A percentile compares a stretch with the other conserved stretches of the same genome.
Conservation (phyloP, 2,797 vertebrate species). For the Limosa lapponica region DNA sequence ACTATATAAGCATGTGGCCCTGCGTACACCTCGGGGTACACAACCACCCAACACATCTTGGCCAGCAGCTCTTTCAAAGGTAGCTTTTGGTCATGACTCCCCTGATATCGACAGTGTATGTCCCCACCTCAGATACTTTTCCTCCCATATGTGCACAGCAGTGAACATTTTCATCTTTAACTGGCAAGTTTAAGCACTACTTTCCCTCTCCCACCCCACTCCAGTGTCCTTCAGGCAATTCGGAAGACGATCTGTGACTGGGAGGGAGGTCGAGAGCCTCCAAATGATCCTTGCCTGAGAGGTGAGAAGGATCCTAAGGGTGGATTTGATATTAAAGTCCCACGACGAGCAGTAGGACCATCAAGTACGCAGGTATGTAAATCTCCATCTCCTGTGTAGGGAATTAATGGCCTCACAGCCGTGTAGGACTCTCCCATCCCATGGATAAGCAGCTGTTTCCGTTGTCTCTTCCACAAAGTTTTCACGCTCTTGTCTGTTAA, state of each 20-base stretch:
- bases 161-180: background rate
- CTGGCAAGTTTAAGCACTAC: background rate
- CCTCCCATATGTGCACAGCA: background rate
- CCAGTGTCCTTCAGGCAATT: slow-evolving; percentile 96
- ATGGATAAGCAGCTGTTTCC: background rate
- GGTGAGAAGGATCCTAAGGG: slow-evolving; percentile 99
- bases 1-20: background rate
- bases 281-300: slow-evolving; percentile 96
- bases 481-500: background rate
- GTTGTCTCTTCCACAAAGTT: background rate
- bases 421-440: background rate
- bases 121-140: background rate
- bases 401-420: background rate
- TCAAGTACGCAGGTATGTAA: slow-evolving; percentile 94
- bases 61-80: background rate
- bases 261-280: slow-evolving; percentile 95
- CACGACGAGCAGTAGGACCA: slow-evolving; percentile 94
- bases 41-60: background rate
- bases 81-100: background rate
- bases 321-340: slow-evolving; percentile 98
- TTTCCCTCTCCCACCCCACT: background rate
- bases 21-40: background rate
- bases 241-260: slow-evolving; percentile 98
- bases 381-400: background rate
- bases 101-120: rapidly evolving